phyloP scores from a whole-genome alignment of 2,888 invertebrate species.

The Drosophila koepferae region DNA sequence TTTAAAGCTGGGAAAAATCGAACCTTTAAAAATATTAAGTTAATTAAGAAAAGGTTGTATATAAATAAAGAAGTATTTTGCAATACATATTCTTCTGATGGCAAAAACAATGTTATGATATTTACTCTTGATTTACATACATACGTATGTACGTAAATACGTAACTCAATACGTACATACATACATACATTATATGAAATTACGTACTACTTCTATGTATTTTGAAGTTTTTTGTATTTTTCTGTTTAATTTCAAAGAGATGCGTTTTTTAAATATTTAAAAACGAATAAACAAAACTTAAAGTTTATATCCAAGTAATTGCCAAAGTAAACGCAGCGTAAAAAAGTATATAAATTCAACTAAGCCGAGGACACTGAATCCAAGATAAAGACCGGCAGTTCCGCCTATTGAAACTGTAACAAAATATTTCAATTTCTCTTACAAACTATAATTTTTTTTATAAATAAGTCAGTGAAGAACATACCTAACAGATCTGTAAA shows the following conservation, averaged over 20 bases:
- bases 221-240: not conserved
- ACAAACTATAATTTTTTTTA: not conserved
- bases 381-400: conserved; percentile 91
- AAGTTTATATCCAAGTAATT: conserved; percentile 83
- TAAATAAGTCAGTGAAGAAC: not conserved
- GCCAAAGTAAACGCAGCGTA: conserved; percentile 88
- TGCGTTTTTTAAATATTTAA: not conserved
- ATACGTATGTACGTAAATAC: too few relatives aligned
- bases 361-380: conserved; percentile 91
- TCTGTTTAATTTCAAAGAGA: not conserved
- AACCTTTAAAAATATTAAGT: too few relatives aligned
- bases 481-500: conserved; percentile 84
- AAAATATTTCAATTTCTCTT: not conserved
- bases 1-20: too few relatives aligned
- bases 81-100: too few relatives aligned
- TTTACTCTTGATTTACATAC: too few relatives aligned
- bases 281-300: conserved; percentile 24
- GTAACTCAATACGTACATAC: too few relatives aligned
- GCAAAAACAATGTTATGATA: too few relatives aligned
- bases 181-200: too few relatives aligned
- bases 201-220: too few relatives aligned
- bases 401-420: conserved; percentile 90
- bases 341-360: conserved; percentile 91
- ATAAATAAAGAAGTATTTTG: too few relatives aligned
- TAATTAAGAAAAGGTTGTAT: too few relatives aligned